Base-by-base conservation (phyloP, 1,140 invertebrate genomes). In the Eufriesea mexicana region DNA sequence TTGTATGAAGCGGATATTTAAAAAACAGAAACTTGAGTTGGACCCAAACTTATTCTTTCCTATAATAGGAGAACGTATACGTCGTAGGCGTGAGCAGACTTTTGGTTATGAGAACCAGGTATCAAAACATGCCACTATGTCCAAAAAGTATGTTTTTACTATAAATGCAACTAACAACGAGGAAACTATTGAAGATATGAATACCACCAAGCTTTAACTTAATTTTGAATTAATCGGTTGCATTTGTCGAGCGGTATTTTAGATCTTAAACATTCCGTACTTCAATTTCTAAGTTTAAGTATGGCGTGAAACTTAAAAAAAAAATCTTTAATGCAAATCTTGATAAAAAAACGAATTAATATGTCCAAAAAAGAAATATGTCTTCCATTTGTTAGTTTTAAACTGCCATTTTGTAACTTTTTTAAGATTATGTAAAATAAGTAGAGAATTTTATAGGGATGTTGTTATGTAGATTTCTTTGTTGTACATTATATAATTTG, bases 41-140 rank as follows among this genome's bases (percentile, higher is more conserved):
- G 92, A 97, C 92, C 95, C 95, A 0, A 95, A 96, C 89, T 94
- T 97, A 14, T 97, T 96, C 89, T 95, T 96, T 18, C 96, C 96
- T 0, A 94, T 95, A 7, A 87, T 97, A 28, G 95, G 95, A 0
- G 95, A 91, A 9, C 90, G 89, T 68, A 89, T 96, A n/a, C 85
- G 88, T 61, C 89, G 90, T 14, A 89, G 85, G 55, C 78, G 55
- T 18, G 28, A 49, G 12, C 16, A 16, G 20, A 5, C 5, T 23
- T 8, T 42, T 1, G 55, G 72, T 2, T 55, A 23, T 6, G 70
- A 74, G 0, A 35, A 8, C 10, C 57, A 28, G 5, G 12, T 42
- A 62, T 18, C 25, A 23, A 71, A 42, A 0, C 20, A 79, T 61
- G 23, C 12, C 7, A 9, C 59, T 10, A 20, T 23, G 23, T 42